Percentiles rank a stretch among this genome's conserved stretches.
Evolutionary conservation across 2,113 vertebrate genomes (phyloP).

Genomic region (Centropristis striata): DNA sequence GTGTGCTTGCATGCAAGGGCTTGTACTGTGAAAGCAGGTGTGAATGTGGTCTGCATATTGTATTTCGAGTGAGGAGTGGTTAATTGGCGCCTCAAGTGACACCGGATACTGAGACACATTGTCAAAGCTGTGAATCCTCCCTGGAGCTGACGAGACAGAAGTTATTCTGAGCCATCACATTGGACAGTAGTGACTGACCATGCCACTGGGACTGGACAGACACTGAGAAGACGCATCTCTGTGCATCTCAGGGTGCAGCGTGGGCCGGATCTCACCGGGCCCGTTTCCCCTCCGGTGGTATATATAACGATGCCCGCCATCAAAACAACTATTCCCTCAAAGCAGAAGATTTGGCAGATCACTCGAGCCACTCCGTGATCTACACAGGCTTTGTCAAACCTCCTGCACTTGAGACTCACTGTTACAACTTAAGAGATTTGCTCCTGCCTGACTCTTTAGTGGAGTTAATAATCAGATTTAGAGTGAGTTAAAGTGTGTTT

Average conservation of each 20-base stretch:
- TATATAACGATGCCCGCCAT: neutral
- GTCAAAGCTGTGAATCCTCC: conserved; percentile 61
- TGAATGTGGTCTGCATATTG: conserved; percentile 32
- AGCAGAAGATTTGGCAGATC: conserved; percentile 24
- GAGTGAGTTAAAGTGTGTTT: conserved; percentile 20
- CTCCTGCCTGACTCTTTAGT: conserved; percentile 27
- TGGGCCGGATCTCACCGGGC: conserved; percentile 21
- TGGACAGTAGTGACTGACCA: conserved; percentile 36
- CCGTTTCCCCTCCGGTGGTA: conserved; percentile 25
- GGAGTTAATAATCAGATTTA: conserved; percentile 35
- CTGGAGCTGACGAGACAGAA: conserved; percentile 44
- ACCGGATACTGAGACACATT: conserved; percentile 31
- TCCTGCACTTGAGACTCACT: conserved; percentile 30
- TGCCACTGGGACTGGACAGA: conserved; percentile 27
- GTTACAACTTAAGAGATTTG: conserved; percentile 28
- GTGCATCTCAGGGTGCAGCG: neutral
- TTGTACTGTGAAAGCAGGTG: conserved; percentile 29
- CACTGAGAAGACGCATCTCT: conserved; percentile 4
- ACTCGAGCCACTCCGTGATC: conserved; percentile 3
- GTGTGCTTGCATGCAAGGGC: conserved; percentile 1
- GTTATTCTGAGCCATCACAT: conserved; percentile 58
- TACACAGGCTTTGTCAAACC: conserved; percentile 24
- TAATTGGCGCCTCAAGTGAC: conserved; percentile 71
- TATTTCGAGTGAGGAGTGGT: conserved; percentile 47
- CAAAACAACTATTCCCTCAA: conserved; percentile 42